Base-by-base conservation (phyloP, 2,888 invertebrate species). In the Antitype chi region DNA sequence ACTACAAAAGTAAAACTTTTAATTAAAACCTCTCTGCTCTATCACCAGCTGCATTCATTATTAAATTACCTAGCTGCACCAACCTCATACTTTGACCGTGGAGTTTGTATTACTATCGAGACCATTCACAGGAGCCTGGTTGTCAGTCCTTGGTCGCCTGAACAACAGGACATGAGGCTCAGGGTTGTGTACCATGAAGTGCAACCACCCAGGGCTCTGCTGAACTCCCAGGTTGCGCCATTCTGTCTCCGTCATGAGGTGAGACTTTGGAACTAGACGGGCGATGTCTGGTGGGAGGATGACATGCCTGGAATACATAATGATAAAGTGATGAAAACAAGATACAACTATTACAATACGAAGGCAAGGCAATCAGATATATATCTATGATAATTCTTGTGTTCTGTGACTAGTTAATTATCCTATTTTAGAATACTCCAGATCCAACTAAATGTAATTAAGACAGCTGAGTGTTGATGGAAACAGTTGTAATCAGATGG, bases 211-310 rank as follows among this genome's bases (percentile, higher is more conserved):
- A 0, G 99, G 99, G 92, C 99, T 99, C 93, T 99, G 99, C 92
- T 99, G 99, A 0, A 99, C 99, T 0, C 99, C 99, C 2, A 99
- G 97, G 94, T 99, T 98, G 80, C 99, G 97, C 99, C 99, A 99
- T 94, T 99, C 99, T 0, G 98, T 98, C 95, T 99, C 99, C 0
- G 98, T 98, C 99, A 99, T 99, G 68, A 99, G 96, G 92, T 99
- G 99, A 0, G 98, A 98, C 91, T 98, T 98, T 0, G 99, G 99
- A 0, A 99, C 99, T 71, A 98, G 95, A 84, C 98, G 98, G 0
- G 99, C 98, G 62, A 99, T 96, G 84, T 99, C 99, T 28, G 98
- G 97, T 4, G 99, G 99, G 53, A 99, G 94, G 90, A 99, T 98
- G 0, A 99, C 99, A 96, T 99, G 99, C 87, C 99, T 99, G 91